These are phyloP conservation scores for Agapornis roseicollis DNA, from an alignment of 2,113 vertebrate genomes.

Conservation along the genomic window DNA sequence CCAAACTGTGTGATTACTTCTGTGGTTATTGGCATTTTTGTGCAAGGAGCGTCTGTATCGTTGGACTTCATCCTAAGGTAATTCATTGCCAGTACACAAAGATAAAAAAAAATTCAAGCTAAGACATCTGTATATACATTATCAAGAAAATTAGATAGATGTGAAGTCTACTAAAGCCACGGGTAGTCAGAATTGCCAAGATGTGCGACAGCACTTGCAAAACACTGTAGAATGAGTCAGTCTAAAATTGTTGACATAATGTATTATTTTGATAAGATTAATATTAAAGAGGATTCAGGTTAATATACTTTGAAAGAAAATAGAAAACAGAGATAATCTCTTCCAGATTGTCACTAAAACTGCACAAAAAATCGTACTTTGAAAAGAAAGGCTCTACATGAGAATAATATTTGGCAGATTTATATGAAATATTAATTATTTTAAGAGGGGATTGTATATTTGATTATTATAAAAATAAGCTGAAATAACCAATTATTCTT, in stretches of 20 bases:
- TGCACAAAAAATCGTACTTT: neutral
- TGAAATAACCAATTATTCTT: constrained; percentile 19
- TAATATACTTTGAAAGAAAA: neutral
- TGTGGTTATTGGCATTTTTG: neutral
- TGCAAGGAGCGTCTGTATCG: neutral
- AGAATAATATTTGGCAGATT: neutral
- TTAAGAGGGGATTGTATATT: neutral
- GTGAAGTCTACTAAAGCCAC: neutral
- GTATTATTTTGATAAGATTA: neutral
- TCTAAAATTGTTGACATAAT: neutral
- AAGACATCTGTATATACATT: neutral
- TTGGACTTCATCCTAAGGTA: neutral
- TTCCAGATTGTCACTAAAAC: neutral
- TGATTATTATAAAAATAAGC: neutral
- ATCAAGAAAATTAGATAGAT: neutral
- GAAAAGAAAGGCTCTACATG: neutral
- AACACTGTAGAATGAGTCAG: neutral
- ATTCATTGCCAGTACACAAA: neutral
- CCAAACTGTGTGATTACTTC: neutral
- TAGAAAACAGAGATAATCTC: neutral
- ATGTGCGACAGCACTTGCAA: neutral
- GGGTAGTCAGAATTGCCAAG: neutral
- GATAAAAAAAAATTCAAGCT: neutral
- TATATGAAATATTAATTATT: constrained; percentile 35
- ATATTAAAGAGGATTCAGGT: neutral